Conservation (phyloP, 2,888 invertebrate genomes). For the Helicoverpa assulta region DNA sequence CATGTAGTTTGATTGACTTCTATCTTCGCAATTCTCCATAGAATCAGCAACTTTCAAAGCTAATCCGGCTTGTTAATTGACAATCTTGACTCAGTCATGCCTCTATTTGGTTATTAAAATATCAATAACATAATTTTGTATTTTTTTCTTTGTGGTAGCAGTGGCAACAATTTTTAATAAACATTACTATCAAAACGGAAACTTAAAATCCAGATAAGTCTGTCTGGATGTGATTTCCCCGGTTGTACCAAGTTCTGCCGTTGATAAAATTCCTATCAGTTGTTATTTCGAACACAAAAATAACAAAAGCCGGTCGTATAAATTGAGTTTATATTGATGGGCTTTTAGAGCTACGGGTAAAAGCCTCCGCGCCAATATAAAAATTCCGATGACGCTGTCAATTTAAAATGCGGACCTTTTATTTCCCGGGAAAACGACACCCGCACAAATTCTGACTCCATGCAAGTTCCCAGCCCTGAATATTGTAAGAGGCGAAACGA, state of each 20-base stretch:
- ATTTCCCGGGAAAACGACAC: conserved; percentile 24
- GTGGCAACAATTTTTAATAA: background rate
- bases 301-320: background rate
- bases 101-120: too few relatives aligned
- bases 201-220: background rate
- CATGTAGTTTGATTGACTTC: background rate
- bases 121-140: background rate
- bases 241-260: background rate
- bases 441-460: conserved; percentile 7
- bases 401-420: conserved; percentile 28
- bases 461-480: conserved; percentile 43
- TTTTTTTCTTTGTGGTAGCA: background rate
- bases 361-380: background rate
- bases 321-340: background rate
- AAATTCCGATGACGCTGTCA: conserved; percentile 15
- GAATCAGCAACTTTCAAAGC: background rate
- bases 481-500: conserved; percentile 40
- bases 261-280: too few relatives aligned
- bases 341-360: conserved; percentile 1
- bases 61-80: background rate
- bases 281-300: background rate
- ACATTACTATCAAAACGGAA: background rate
- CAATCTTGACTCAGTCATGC: background rate
- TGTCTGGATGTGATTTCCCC: background rate
- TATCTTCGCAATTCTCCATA: conserved; percentile 1